These are phyloP conservation scores for Patella pellucida DNA, from an alignment of 2,888 invertebrate genomes.

Conservation along the genomic window DNA sequence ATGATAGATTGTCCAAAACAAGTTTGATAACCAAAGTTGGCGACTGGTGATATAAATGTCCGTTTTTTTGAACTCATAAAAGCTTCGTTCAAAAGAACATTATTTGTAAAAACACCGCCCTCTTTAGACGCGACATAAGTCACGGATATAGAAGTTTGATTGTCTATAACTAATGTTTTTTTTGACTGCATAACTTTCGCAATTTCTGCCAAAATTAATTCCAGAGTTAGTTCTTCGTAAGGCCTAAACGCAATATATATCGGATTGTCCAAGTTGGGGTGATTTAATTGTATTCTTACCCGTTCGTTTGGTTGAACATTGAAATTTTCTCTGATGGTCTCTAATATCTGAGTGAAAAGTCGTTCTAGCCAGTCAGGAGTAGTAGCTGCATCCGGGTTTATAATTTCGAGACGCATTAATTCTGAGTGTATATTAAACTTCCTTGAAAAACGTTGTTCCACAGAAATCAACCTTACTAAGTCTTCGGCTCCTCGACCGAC, in stretches of 20 bases:
- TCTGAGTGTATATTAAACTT: not conserved
- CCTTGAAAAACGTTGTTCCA: not conserved
- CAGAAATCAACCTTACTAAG: no score
- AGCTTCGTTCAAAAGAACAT: not conserved
- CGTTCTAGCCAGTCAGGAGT: not conserved
- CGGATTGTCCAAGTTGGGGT: not conserved
- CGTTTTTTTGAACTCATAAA: not conserved
- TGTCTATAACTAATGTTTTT: not conserved
- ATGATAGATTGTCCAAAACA: not conserved
- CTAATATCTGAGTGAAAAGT: not conserved
- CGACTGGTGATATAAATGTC: not conserved
- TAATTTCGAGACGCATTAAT: not conserved
- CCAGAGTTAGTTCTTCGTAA: not conserved
- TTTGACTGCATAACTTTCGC: not conserved
- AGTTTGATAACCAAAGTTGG: not conserved
- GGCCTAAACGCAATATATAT: not conserved
- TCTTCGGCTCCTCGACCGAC: no score
- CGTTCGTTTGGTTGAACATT: not conserved
- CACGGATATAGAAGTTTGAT: not conserved
- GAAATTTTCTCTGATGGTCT: not conserved
- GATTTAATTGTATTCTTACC: not conserved
- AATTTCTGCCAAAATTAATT: not conserved
- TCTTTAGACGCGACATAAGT: not conserved
- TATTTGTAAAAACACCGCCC: not conserved
- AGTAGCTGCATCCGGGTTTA: not conserved